A percentile compares a stretch with the other conserved stretches of the same genome.
phyloP scores from a whole-genome alignment of 2,113 vertebrate species.

The Herpailurus yagouaroundi region DNA sequence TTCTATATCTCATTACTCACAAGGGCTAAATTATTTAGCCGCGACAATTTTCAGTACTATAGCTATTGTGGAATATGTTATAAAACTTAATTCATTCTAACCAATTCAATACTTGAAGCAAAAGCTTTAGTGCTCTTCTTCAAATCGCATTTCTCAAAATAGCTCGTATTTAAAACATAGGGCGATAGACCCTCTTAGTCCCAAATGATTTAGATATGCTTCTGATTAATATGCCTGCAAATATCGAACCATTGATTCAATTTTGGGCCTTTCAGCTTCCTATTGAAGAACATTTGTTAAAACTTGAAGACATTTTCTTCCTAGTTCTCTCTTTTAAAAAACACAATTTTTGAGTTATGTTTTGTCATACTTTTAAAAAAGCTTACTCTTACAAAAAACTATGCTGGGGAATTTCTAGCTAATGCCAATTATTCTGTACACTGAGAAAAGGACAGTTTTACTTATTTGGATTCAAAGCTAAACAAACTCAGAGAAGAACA shows the following conservation, averaged over 20 bases:
- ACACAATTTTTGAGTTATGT: background rate
- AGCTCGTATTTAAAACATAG: background rate
- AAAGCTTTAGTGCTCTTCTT: slow-evolving; percentile 23
- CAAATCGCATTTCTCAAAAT: slow-evolving; percentile 52
- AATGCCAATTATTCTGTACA: background rate
- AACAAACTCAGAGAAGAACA: background rate
- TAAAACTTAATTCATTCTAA: slow-evolving; percentile 46
- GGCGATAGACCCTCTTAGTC: background rate
- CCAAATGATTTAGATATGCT: background rate
- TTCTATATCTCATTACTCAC: slow-evolving; percentile 37
- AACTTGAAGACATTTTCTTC: background rate
- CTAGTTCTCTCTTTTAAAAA: background rate
- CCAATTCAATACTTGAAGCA: background rate
- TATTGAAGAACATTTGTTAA: background rate
- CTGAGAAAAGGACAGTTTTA: background rate
- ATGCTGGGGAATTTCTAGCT: background rate
- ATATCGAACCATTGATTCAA: background rate
- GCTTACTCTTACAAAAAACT: background rate
- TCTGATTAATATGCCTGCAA: background rate
- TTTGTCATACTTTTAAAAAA: background rate
- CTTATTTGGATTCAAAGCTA: background rate
- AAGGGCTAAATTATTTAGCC: slow-evolving; percentile 40
- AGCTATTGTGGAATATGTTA: background rate
- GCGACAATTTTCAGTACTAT: slow-evolving; percentile 31
- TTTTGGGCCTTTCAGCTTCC: background rate